Conservation (phyloP, 2,113 vertebrate genomes). For the Montifringilla adamsi region DNA sequence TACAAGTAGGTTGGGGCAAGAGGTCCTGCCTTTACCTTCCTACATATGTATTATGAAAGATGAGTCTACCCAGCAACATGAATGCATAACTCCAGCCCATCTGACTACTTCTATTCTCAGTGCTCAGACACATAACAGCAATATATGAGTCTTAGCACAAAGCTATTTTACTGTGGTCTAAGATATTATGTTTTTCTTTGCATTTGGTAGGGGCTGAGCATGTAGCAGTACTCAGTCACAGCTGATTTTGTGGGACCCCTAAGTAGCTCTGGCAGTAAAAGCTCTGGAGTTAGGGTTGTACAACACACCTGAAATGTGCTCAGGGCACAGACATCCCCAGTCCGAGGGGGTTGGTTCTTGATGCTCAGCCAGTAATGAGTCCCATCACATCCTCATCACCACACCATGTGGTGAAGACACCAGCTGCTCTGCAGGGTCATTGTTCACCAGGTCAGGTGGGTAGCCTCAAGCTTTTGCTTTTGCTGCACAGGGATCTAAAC, state of each 20-base stretch:
- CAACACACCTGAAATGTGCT: neutral
- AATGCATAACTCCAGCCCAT: neutral
- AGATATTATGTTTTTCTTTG: neutral
- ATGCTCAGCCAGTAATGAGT: neutral
- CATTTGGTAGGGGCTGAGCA: neutral
- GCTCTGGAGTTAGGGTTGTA: neutral
- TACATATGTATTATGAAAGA: neutral
- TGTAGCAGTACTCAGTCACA: accelerated
- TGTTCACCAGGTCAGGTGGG: neutral
- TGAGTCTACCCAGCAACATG: neutral
- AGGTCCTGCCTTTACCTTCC: neutral
- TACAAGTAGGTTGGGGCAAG: neutral
- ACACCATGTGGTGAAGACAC: accelerated
- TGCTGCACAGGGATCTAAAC: neutral
- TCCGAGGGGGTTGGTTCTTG: neutral
- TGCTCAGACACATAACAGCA: neutral
- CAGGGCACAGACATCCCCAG: neutral
- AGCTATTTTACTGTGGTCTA: neutral
- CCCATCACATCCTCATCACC: neutral
- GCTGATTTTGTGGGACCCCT: neutral
- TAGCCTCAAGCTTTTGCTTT: accelerated
- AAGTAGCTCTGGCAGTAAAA: neutral
- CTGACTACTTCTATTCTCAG: neutral
- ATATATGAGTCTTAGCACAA: neutral
- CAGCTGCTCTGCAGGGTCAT: neutral